Conservation (phyloP, 2,888 invertebrate species). For the Volucella inanis region DNA sequence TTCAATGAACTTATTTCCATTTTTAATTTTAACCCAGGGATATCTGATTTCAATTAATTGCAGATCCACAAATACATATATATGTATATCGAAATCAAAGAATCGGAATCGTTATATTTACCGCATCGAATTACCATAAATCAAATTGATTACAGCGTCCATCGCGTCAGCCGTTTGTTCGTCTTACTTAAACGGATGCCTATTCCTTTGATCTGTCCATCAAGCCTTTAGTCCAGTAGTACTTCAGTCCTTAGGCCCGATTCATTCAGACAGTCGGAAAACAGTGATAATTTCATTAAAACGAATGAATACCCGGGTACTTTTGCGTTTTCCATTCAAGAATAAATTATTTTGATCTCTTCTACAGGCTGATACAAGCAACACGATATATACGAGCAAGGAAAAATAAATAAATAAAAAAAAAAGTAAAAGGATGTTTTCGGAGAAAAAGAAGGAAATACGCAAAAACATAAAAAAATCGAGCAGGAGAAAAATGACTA, state of each 20-base stretch:
- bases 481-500: conserved; percentile 56
- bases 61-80: conserved; percentile 33
- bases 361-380: neutral
- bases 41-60: conserved; percentile 44
- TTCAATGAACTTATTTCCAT: conserved; percentile 42
- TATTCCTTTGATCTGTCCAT: conserved; percentile 43
- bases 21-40: conserved; percentile 46
- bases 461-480: conserved; percentile 49
- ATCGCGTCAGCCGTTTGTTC: conserved; percentile 11
- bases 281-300: conserved; percentile 64
- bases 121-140: conserved; percentile 64
- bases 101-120: conserved; percentile 24
- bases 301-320: conserved; percentile 43
- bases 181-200: conserved; percentile 6
- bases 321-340: conserved; percentile 22
- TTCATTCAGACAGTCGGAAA: conserved; percentile 37
- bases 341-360: conserved; percentile 63
- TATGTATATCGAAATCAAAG: conserved; percentile 8
- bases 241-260: neutral
- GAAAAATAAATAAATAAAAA: neutral
- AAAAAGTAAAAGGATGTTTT: conserved; percentile 7
- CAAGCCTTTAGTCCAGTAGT: neutral
- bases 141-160: conserved; percentile 59
- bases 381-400: neutral
- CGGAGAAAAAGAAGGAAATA: conserved; percentile 13